phyloP scores from a whole-genome alignment of 2,113 vertebrate species.

The Glaucidium brasilianum region DNA sequence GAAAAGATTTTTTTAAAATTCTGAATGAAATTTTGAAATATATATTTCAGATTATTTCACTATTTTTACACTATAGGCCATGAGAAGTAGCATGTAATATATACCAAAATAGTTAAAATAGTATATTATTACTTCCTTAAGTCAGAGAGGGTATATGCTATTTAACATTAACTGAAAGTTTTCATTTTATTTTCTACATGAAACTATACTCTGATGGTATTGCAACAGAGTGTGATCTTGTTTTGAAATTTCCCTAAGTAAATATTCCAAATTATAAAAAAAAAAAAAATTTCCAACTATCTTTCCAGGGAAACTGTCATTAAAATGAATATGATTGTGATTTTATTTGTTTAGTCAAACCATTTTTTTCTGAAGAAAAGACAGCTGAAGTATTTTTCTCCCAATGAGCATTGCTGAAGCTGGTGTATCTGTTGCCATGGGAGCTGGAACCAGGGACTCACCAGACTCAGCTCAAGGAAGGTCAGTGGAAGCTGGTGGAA shows the following conservation, averaged over 20 bases:
- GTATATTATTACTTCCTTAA: neutral
- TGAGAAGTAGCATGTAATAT: neutral
- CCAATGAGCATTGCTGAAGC: neutral
- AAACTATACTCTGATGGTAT: neutral
- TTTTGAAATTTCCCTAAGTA: constrained; percentile 23
- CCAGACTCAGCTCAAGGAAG: neutral
- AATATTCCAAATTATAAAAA: neutral
- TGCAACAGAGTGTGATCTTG: neutral
- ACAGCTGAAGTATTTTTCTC: neutral
- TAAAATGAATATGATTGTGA: constrained; percentile 12
- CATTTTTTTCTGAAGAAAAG: neutral
- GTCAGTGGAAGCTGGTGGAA: neutral
- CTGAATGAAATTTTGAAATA: too few relatives aligned
- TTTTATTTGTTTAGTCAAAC: constrained; percentile 40
- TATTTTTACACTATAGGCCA: neutral
- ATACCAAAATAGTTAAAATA: neutral
- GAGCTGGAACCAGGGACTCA: neutral
- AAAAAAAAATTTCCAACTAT: neutral
- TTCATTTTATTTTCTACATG: neutral
- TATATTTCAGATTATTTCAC: neutral
- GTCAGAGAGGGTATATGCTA: neutral
- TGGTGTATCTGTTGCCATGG: neutral
- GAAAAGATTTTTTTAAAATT: too few relatives aligned
- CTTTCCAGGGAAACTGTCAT: neutral
- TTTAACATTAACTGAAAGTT: neutral